Percentiles rank a stretch among this genome's conserved stretches.
Evolutionary conservation across 2,797 vertebrate species (phyloP).

Genomic region (Hafferia zeledoni): DNA sequence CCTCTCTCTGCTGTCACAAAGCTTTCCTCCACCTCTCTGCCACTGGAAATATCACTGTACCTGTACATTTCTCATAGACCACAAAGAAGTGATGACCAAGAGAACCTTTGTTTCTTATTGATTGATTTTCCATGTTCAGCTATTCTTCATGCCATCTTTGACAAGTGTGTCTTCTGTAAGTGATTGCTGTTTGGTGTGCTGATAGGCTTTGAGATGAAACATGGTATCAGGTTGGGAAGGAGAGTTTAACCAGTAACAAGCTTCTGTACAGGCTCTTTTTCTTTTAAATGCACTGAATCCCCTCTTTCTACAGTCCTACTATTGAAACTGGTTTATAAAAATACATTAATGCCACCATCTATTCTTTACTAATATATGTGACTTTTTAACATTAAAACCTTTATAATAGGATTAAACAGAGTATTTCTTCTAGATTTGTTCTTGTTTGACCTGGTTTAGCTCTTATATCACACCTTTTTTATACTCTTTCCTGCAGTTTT

Average conservation of each 20-base stretch:
- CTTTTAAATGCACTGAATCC: not conserved
- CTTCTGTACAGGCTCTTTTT: not conserved
- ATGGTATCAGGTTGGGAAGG: not conserved
- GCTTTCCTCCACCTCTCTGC: slow-evolving; percentile 37
- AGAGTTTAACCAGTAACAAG: not conserved
- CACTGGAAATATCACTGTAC: slow-evolving; percentile 16
- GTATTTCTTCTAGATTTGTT: not conserved
- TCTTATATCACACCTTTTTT: not conserved
- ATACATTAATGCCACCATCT: not conserved
- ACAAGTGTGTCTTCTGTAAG: not conserved
- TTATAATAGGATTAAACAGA: not conserved
- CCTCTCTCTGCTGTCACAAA: slow-evolving; percentile 28
- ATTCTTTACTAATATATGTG: not conserved
- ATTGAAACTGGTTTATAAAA: not conserved
- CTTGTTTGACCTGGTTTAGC: not conserved
- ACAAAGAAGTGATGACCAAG: slow-evolving; percentile 15
- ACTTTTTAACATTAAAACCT: not conserved
- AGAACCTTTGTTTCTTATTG: not conserved
- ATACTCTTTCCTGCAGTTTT: not conserved
- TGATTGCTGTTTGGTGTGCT: not conserved
- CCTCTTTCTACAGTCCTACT: not conserved
- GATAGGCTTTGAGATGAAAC: not conserved
- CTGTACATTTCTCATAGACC: slow-evolving; percentile 26
- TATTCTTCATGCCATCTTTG: slow-evolving; percentile 24
- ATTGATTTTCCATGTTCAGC: slow-evolving; percentile 12